Evolutionary conservation across 2,888 invertebrate genomes (phyloP).

Genomic region (Thymelicus acteon): DNA sequence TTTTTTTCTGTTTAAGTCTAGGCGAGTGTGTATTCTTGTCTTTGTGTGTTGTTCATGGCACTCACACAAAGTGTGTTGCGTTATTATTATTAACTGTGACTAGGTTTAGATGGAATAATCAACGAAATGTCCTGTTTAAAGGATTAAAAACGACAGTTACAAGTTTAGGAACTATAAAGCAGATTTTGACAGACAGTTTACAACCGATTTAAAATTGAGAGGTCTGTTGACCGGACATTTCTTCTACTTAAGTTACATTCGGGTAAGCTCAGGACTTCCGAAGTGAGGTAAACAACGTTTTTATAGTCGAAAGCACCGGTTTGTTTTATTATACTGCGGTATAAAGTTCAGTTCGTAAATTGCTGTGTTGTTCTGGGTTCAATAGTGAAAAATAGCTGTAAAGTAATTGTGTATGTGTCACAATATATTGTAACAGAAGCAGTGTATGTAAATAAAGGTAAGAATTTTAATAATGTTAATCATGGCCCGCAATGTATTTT

Average conservation of each 20-base stretch:
- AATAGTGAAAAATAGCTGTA: too few relatives aligned
- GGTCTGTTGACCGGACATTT: slow-evolving; percentile 29
- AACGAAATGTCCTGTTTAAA: slow-evolving; percentile 8
- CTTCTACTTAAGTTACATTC: background rate
- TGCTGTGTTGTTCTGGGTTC: background rate
- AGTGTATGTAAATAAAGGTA: too few relatives aligned
- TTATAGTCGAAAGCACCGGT: slow-evolving; percentile 24
- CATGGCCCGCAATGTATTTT: too few relatives aligned
- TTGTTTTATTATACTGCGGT: slow-evolving; percentile 30
- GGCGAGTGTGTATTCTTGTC: too few relatives aligned
- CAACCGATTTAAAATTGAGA: slow-evolving; percentile 29
- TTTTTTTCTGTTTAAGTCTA: too few relatives aligned
- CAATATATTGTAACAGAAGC: too few relatives aligned
- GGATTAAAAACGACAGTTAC: background rate
- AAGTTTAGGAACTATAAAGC: slow-evolving; percentile 18
- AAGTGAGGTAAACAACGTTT: slow-evolving; percentile 35
- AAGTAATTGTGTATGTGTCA: too few relatives aligned
- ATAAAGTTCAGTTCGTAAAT: slow-evolving; percentile 30
- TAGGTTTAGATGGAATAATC: background rate
- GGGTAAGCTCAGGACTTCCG: slow-evolving; percentile 35
- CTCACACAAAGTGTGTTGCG: too few relatives aligned
- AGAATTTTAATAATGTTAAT: too few relatives aligned
- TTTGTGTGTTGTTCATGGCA: too few relatives aligned
- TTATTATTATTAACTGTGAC: too few relatives aligned
- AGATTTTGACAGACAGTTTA: slow-evolving; percentile 30